Evolutionary conservation across 1,140 invertebrate genomes (phyloP).

Genomic region (Drosophila truncata): DNA sequence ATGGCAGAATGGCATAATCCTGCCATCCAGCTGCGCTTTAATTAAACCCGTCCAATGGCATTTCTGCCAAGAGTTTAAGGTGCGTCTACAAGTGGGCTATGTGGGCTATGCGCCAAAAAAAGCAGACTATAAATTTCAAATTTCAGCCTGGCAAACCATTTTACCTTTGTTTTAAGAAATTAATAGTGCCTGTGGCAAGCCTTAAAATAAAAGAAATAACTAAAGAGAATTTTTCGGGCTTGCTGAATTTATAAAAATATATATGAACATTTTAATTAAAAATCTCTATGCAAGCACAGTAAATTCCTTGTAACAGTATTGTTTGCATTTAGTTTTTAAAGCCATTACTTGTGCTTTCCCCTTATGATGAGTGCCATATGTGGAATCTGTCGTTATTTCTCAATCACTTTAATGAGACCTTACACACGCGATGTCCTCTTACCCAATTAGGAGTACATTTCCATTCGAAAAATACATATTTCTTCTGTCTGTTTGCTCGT

Average conservation of each 20-base stretch:
- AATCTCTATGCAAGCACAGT: not conserved
- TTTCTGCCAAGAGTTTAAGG: constrained; percentile 25
- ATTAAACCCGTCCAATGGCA: constrained; percentile 59
- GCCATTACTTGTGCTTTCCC: not conserved
- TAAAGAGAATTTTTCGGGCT: not conserved
- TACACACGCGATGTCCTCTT: constrained; percentile 29
- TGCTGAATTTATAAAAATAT: not conserved
- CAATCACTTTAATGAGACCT: constrained; percentile 26
- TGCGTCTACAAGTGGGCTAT: constrained; percentile 15
- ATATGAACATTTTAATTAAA: not conserved
- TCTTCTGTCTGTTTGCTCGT: constrained; percentile 7
- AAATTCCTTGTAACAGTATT: not conserved
- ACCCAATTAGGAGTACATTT: constrained; percentile 9
- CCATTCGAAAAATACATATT: constrained; percentile 3
- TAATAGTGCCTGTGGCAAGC: not conserved
- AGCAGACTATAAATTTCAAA: constrained; percentile 55
- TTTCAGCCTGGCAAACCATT: constrained; percentile 22
- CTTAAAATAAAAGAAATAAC: not conserved
- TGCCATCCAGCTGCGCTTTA: constrained; percentile 64
- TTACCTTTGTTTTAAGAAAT: constrained; percentile 5
- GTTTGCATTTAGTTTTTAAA: not conserved
- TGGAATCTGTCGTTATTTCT: constrained; percentile 8
- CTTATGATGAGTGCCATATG: constrained; percentile 2
- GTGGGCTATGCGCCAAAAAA: constrained; percentile 26
- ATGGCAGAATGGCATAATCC: constrained; percentile 44